A percentile compares a stretch with the other conserved stretches of the same genome.
Conservation (phyloP, 2,113 vertebrate species). For the Rattus rattus region DNA sequence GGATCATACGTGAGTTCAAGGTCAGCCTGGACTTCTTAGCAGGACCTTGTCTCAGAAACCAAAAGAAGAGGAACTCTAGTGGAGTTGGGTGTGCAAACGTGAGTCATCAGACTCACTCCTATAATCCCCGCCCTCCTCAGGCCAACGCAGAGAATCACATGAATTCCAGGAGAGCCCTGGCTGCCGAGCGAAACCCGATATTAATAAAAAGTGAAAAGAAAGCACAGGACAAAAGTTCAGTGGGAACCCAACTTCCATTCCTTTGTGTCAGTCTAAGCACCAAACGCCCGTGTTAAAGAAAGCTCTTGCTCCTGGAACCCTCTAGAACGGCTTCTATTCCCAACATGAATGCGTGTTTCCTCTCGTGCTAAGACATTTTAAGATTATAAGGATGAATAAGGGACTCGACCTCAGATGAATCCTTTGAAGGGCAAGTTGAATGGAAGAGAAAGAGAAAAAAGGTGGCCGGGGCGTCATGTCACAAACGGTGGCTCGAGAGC, state of each 20-base stretch:
- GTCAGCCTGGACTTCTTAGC: background rate
- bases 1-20: background rate
- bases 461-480: background rate
- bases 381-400: background rate
- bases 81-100: background rate
- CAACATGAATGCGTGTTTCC: background rate
- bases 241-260: background rate
- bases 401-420: background rate
- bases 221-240: background rate
- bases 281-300: background rate
- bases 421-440: slow-evolving; percentile 8
- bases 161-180: background rate
- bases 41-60: background rate
- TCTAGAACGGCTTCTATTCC: background rate
- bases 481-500: background rate
- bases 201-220: background rate
- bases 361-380: background rate
- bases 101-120: background rate
- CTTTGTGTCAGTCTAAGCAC: background rate
- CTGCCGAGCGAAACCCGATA: background rate
- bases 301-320: background rate
- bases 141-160: background rate
- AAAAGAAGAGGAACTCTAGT: background rate
- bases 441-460: background rate
- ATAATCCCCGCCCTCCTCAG: background rate